A percentile compares a stretch with the other conserved stretches of the same genome.
These are phyloP conservation scores for Macaca nemestrina DNA, from an alignment of 2,113 vertebrate genomes.

Conservation along the genomic window DNA sequence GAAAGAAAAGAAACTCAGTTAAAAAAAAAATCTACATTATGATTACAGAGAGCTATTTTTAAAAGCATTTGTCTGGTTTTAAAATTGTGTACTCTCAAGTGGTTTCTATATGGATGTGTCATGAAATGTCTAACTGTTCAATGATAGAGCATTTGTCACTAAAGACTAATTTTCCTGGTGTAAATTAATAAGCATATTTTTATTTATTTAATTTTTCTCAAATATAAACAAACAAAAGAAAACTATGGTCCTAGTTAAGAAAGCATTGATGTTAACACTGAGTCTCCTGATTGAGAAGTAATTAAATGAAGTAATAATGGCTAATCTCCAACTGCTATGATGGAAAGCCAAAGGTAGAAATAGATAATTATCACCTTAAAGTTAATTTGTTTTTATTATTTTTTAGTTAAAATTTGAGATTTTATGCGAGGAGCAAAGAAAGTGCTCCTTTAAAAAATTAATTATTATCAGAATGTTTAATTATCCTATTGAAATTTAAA, in stretches of 20 bases:
- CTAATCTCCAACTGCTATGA: background rate
- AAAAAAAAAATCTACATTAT: background rate
- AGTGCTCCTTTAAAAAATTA: background rate
- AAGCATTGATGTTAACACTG: background rate
- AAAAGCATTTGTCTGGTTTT: background rate
- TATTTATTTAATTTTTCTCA: background rate
- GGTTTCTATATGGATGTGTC: background rate
- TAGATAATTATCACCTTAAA: background rate
- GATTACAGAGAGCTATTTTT: background rate
- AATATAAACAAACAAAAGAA: background rate
- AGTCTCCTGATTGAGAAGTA: background rate
- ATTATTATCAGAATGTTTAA: background rate
- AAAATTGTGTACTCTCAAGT: background rate
- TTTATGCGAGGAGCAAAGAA: background rate
- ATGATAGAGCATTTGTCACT: background rate
- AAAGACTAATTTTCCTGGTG: background rate
- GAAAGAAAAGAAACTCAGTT: too few relatives aligned
- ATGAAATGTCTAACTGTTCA: background rate
- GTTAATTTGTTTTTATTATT: background rate
- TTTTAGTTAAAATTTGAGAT: slow-evolving; percentile 12
- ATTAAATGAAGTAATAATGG: background rate
- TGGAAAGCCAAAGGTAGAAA: background rate
- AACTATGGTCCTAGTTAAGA: background rate
- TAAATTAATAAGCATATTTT: background rate
- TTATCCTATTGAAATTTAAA: slow-evolving; percentile 20